Evolutionary conservation across 2,113 vertebrate genomes (phyloP).

Genomic region (Struthio camelus): DNA sequence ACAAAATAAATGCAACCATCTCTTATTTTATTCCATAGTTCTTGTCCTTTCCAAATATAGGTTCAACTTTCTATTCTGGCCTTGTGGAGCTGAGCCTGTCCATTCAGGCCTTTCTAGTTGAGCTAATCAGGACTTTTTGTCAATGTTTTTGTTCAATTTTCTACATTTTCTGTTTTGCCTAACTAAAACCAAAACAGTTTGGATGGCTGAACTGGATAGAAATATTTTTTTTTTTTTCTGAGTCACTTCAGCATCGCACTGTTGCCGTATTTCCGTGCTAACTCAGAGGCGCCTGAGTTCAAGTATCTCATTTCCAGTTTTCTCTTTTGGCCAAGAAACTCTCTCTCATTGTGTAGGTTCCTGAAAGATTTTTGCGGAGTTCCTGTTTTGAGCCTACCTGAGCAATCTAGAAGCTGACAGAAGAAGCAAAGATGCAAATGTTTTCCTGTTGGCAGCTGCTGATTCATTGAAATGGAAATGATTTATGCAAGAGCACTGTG

Average conservation of each 20-base stretch:
- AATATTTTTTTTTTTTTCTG: not conserved
- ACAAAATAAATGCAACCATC: not conserved
- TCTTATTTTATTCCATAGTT: not conserved
- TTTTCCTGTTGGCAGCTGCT: not conserved
- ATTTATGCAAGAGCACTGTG: not conserved
- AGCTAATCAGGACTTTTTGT: conserved; percentile 23
- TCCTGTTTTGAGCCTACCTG: not conserved
- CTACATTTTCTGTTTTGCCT: conserved; percentile 12
- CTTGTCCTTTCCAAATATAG: not conserved
- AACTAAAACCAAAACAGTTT: conserved; percentile 29
- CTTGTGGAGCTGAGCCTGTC: not conserved
- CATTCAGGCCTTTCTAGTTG: not conserved
- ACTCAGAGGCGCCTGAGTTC: not conserved
- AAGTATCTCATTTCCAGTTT: not conserved
- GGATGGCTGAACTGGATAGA: not conserved
- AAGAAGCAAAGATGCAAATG: conserved; percentile 32
- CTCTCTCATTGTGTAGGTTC: not conserved
- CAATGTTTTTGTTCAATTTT: not conserved
- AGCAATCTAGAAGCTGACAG: not conserved
- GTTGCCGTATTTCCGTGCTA: not conserved
- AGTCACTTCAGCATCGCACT: not conserved
- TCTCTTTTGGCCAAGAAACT: not conserved
- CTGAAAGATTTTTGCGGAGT: conserved; percentile 5
- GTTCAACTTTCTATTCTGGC: not conserved
- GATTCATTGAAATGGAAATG: conserved; percentile 39